phyloP scores from a whole-genome alignment of 92 coral and sea anemone genomes.

The Zoanthus sansibaricus region DNA sequence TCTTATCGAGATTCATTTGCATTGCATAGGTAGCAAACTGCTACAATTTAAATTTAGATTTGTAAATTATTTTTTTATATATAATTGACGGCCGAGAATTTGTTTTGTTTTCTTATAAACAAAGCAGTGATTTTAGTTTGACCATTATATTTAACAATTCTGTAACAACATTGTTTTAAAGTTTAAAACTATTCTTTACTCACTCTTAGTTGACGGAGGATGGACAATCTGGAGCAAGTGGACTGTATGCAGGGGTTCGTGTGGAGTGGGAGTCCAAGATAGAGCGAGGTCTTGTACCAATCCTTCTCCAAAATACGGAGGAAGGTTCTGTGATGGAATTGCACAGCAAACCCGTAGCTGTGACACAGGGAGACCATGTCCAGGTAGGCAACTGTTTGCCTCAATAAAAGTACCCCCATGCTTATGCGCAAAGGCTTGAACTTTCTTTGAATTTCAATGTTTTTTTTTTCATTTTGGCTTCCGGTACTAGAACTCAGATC shows the following conservation, averaged over 20 bases:
- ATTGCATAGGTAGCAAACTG: too few species aligned
- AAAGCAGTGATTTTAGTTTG: background rate
- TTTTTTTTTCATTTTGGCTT: too few species aligned
- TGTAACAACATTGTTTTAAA: background rate
- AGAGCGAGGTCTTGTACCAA: background rate
- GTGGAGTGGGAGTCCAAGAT: constrained; percentile 5
- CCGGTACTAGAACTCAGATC: too few species aligned
- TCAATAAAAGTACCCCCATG: too few species aligned
- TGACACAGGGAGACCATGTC: constrained; percentile 16
- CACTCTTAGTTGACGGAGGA: background rate
- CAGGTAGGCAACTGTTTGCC: background rate
- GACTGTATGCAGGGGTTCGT: background rate
- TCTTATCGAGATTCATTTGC: too few species aligned
- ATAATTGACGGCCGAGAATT: background rate
- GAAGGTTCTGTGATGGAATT: background rate
- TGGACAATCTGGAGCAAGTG: background rate
- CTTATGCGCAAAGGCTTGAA: too few species aligned
- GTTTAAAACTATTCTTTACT: background rate
- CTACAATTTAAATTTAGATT: constrained; percentile 39
- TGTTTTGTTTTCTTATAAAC: too few species aligned
- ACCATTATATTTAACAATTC: background rate
- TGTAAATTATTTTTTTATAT: background rate
- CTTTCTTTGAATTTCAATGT: too few species aligned
- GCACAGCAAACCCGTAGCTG: background rate
- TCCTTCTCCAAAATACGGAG: background rate